These are phyloP conservation scores for Gonocerus acuteangulatus DNA, from an alignment of 2,888 invertebrate species.

Conservation along the genomic window DNA sequence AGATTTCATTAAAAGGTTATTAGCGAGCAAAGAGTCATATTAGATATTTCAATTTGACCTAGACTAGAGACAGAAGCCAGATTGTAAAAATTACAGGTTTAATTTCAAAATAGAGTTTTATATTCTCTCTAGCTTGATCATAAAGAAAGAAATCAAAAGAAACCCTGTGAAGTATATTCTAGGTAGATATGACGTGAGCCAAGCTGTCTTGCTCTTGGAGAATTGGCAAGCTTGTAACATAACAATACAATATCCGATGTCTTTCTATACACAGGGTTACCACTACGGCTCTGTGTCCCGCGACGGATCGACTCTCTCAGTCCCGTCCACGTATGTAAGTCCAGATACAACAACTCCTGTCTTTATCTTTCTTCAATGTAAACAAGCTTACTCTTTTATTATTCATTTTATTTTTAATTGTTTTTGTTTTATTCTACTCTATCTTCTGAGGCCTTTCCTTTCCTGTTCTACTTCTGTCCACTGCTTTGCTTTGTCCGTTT, in stretches of 20 bases:
- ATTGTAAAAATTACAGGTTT: too few relatives aligned
- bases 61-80: too few relatives aligned
- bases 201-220: constrained; percentile 11
- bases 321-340: constrained; percentile 65
- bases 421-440: constrained; percentile 23
- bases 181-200: not conserved
- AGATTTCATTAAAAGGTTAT: too few relatives aligned
- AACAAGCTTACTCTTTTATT: constrained; percentile 20
- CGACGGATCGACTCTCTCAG: constrained; percentile 76
- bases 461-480: constrained; percentile 25
- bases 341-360: constrained; percentile 35
- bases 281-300: constrained; percentile 54
- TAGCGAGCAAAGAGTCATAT: too few relatives aligned
- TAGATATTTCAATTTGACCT: too few relatives aligned
- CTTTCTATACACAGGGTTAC: constrained; percentile 46
- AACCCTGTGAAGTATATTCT: too few relatives aligned
- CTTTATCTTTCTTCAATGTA: constrained; percentile 24
- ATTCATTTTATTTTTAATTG: constrained; percentile 21
- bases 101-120: too few relatives aligned
- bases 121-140: too few relatives aligned
- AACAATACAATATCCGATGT: constrained; percentile 20
- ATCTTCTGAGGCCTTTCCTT: constrained; percentile 14
- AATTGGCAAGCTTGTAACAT: not conserved
- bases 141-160: too few relatives aligned
- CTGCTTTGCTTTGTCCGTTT: constrained; percentile 20